Conservation (phyloP, 2,113 vertebrate species). For the Brachyistius frenatus region DNA sequence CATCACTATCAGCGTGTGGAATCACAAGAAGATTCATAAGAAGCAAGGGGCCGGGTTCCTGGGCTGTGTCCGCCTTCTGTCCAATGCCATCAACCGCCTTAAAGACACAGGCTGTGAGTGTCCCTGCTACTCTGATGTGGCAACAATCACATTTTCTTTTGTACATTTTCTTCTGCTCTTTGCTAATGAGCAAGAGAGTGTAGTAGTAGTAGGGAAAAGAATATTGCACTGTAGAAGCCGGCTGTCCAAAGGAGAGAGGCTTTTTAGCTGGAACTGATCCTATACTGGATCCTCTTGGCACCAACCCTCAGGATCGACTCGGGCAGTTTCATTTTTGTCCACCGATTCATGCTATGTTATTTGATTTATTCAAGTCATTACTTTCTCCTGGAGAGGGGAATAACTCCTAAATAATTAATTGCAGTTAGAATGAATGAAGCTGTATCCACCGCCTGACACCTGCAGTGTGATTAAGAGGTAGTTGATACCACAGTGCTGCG, state of each 20-base stretch:
- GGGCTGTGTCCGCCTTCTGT: conserved; percentile 97
- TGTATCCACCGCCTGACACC: background rate
- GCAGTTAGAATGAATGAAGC: background rate
- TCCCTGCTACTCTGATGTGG: background rate
- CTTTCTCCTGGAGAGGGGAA: background rate
- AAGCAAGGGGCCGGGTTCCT: conserved; percentile 99
- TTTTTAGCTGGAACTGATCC: no score
- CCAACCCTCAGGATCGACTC: no score
- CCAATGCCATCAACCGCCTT: conserved; percentile 97
- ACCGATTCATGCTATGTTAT: conserved; percentile 1
- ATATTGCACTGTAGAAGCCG: background rate
- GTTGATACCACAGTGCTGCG: conserved; percentile 4
- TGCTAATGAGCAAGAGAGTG: no score
- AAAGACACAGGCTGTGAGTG: conserved; percentile 99
- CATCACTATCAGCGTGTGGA: conserved; percentile 99
- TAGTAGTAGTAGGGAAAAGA: background rate
- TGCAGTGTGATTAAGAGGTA: conserved; percentile 10
- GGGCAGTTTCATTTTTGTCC: background rate
- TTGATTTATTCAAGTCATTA: background rate
- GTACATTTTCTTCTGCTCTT: no score
- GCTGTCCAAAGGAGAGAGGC: background rate
- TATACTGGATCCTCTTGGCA: no score
- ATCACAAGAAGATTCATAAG: conserved; percentile 99
- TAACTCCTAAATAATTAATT: conserved; percentile 1
- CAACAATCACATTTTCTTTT: no score